Conservation (phyloP, 2,113 vertebrate genomes). For the Macaca mulatta region DNA sequence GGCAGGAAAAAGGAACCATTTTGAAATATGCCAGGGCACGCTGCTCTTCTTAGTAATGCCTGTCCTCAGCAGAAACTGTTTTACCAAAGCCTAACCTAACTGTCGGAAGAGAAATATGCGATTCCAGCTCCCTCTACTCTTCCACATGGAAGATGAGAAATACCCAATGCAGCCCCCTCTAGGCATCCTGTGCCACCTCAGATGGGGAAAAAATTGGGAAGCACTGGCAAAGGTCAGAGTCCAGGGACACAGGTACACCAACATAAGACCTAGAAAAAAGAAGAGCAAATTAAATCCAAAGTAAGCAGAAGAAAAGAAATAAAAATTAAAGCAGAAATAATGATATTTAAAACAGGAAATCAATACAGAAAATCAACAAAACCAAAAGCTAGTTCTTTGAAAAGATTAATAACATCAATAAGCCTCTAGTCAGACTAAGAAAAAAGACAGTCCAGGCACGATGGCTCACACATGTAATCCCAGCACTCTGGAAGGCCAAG, state of each 20-base stretch:
- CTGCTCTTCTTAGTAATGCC: neutral
- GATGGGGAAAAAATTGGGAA: neutral
- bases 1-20: neutral
- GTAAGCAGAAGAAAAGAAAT: neutral
- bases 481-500: too few relatives aligned
- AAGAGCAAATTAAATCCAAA: neutral
- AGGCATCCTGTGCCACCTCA: neutral
- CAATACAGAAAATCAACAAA: neutral
- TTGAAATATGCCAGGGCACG: neutral
- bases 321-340: neutral
- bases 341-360: neutral
- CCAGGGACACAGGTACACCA: neutral
- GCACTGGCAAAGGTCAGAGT: neutral
- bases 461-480: too few relatives aligned
- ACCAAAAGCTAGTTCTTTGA: neutral
- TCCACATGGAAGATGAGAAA: neutral
- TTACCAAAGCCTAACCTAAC: neutral
- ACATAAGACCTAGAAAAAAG: neutral
- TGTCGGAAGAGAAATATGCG: neutral
- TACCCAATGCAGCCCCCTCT: neutral
- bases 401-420: neutral
- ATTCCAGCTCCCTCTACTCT: neutral
- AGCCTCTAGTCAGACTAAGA: neutral
- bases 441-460: neutral
- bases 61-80: neutral